Percentiles rank a stretch among this genome's conserved stretches.
These are phyloP conservation scores for Clupea harengus DNA, from an alignment of 2,113 vertebrate species.

Conservation along the genomic window DNA sequence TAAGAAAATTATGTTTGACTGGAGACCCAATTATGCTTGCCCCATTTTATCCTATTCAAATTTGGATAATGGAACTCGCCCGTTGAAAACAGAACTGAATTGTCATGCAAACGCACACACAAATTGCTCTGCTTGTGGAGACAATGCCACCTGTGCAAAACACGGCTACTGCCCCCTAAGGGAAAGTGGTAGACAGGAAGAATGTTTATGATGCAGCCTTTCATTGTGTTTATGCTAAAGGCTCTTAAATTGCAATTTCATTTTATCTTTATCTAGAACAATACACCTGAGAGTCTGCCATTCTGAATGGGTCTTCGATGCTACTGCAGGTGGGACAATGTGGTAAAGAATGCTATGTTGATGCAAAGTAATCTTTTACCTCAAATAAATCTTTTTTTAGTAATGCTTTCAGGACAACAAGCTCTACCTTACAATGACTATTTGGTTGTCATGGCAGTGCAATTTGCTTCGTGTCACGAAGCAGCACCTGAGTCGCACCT, in stretches of 20 bases:
- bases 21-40: background rate
- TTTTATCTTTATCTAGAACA: background rate
- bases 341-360: background rate
- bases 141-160: background rate
- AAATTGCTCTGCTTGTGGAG: background rate
- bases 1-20: slow-evolving; percentile 6
- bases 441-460: background rate
- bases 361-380: background rate
- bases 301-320: background rate
- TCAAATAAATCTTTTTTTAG: background rate
- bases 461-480: background rate
- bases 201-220: background rate
- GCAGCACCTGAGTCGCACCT: background rate
- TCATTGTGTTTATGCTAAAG: background rate
- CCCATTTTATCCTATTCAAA: background rate
- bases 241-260: background rate
- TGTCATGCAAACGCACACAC: background rate
- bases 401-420: background rate
- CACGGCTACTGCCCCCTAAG: background rate
- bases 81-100: background rate
- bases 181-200: background rate
- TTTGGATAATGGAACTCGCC: background rate
- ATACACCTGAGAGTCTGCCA: background rate
- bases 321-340: background rate
- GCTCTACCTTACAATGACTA: background rate